phyloP scores from a whole-genome alignment of 2,888 invertebrate genomes.

The Meiosimyza decipiens region DNA sequence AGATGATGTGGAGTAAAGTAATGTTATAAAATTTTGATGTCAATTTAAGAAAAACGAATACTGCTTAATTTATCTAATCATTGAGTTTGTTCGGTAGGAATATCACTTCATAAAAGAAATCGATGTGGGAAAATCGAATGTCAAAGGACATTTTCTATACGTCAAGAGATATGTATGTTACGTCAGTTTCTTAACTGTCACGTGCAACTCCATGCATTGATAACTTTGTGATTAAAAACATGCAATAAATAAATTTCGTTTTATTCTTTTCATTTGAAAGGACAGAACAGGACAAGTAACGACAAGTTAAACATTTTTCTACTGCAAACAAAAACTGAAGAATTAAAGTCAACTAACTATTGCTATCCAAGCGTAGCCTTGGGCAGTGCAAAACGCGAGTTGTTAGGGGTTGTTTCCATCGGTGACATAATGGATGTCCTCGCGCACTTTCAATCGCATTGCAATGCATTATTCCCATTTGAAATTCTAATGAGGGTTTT shows the following conservation, averaged over 20 bases:
- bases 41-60: too few relatives aligned
- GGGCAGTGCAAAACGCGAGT: neutral
- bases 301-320: constrained; percentile 15
- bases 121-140: neutral
- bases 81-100: constrained; percentile 7
- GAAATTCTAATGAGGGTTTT: constrained; percentile 18
- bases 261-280: too few relatives aligned
- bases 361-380: neutral
- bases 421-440: constrained; percentile 19
- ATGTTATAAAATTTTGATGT: too few relatives aligned
- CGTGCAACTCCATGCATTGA: constrained; percentile 12
- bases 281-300: neutral
- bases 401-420: neutral
- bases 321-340: constrained; percentile 1
- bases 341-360: constrained; percentile 3
- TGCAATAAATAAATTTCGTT: constrained; percentile 31
- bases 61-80: neutral
- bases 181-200: neutral
- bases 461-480: constrained; percentile 4
- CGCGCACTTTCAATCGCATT: constrained; percentile 10
- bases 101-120: constrained; percentile 1
- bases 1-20: neutral
- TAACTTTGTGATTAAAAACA: constrained; percentile 24
- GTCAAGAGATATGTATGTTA: neutral
- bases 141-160: neutral